Base-by-base conservation (phyloP, 2,888 invertebrate species). In the Orthonychiurus folsomi region DNA sequence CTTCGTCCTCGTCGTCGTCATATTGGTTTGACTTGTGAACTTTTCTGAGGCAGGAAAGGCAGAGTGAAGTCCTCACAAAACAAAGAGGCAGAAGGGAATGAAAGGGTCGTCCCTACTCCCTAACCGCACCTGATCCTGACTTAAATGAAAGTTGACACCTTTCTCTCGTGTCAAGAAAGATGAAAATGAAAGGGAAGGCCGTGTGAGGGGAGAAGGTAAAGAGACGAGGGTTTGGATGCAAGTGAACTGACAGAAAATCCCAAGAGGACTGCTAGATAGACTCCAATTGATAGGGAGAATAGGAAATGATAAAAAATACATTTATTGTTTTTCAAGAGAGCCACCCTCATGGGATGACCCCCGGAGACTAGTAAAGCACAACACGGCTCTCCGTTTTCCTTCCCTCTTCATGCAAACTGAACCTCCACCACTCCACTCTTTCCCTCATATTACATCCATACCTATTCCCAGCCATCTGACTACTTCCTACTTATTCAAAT, bases 241-340 rank as follows among this genome's bases (percentile, higher is more conserved):
- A 62, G 53, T 56, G 59, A 50, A 55, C 59, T 47, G 53, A 61
- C 27, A 66, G 66, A 66, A 64, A 60, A 60, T 63, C 66, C 61
- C 63, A 60, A 68, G 68, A 66, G 63, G 54, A 66, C 66, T 68
- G 66, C 63, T 64, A 15, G 37, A 37, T 37, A 37, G 37, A 37
- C 37, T 37, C 37, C 37, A 37, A 37, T 37, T 37, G 37, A 37
- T 37, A 37, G 37, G 37, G 37, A 37, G 37, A 37, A 5, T 5
- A 63, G 57, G 61, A 54, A 66, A 68, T 66, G 64, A 37, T 66
- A 66, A 60, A 61, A 64, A 61, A 66, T 66, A 67, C 64, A 63
- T 68, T 68, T 64, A 66, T 68, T 66, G 66, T 68, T 68, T 67
- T 68, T 64, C 64, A 55, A 58, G 63, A 63, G 61, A 63, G 60